A percentile compares a stretch with the other conserved stretches of the same genome.
These are phyloP conservation scores for Danio tinwini DNA, from an alignment of 2,797 vertebrate genomes.

Conservation along the genomic window DNA sequence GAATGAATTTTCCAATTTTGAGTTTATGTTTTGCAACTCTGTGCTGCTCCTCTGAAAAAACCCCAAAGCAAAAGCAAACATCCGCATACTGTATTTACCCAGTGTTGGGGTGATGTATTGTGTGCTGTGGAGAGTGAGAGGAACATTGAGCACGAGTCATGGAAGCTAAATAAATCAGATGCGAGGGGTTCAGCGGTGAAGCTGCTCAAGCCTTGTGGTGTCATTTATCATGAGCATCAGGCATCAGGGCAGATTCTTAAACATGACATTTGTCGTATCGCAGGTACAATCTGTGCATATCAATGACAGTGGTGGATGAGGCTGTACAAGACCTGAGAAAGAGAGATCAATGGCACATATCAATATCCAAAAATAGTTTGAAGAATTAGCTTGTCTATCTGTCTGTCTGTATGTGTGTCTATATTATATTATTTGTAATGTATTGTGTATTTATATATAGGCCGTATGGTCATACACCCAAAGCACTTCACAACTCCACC, in stretches of 20 bases:
- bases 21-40: too few species aligned
- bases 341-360: background rate
- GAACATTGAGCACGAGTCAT: conserved; percentile 37
- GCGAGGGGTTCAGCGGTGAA: background rate
- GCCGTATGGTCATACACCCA: too few species aligned
- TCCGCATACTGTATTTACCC: conserved; percentile 33
- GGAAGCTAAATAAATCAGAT: conserved; percentile 36
- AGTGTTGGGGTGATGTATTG: conserved; percentile 24
- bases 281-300: background rate
- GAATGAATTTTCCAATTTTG: too few species aligned
- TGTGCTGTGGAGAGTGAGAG: background rate
- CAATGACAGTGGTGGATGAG: background rate
- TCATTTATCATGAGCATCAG: conserved; percentile 22
- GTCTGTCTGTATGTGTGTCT: background rate
- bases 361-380: background rate
- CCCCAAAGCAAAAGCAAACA: background rate
- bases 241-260: conserved; percentile 10
- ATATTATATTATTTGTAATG: too few species aligned
- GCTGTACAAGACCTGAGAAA: background rate
- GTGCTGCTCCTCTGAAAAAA: background rate
- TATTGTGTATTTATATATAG: too few species aligned
- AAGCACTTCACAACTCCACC: too few species aligned
- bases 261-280: background rate
- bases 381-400: background rate
- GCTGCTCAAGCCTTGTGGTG: background rate